Conservation (phyloP, 2,888 invertebrate species). For the Zele albiditarsus region DNA sequence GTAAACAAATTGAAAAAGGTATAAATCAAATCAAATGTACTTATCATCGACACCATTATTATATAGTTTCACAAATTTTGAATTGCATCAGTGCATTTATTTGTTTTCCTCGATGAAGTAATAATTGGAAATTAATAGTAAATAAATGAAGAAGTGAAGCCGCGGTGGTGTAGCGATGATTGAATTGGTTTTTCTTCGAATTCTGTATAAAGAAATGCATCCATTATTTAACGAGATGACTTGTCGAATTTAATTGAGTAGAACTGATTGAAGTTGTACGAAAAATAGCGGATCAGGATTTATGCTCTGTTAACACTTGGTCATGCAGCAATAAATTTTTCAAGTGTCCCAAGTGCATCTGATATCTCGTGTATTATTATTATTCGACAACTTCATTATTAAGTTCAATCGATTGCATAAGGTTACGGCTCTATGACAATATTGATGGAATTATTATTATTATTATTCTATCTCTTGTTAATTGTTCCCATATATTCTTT, state of each 20-base stretch:
- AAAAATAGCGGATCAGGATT: constrained; percentile 41
- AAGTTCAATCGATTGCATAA: background rate
- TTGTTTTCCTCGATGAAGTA: background rate
- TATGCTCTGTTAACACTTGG: constrained; percentile 42
- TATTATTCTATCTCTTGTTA: background rate
- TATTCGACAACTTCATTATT: background rate
- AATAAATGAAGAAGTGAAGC: no score
- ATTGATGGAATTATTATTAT: background rate
- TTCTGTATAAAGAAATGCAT: background rate
- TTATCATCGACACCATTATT: constrained; percentile 9
- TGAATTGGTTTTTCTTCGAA: no score
- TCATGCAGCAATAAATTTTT: constrained; percentile 41
- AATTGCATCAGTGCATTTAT: background rate
- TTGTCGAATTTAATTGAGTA: constrained; percentile 12
- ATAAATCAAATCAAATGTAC: constrained; percentile 15
- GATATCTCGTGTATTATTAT: constrained; percentile 6
- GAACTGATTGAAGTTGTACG: background rate
- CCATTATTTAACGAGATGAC: background rate
- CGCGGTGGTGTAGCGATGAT: no score
- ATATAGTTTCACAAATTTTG: no score
- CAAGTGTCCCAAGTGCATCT: constrained; percentile 36
- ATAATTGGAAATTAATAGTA: background rate
- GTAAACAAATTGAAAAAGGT: constrained; percentile 56
- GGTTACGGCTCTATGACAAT: background rate
- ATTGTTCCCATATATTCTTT: background rate